Conservation (phyloP, 2,113 vertebrate species). For the Heloderma charlesbogerti region DNA sequence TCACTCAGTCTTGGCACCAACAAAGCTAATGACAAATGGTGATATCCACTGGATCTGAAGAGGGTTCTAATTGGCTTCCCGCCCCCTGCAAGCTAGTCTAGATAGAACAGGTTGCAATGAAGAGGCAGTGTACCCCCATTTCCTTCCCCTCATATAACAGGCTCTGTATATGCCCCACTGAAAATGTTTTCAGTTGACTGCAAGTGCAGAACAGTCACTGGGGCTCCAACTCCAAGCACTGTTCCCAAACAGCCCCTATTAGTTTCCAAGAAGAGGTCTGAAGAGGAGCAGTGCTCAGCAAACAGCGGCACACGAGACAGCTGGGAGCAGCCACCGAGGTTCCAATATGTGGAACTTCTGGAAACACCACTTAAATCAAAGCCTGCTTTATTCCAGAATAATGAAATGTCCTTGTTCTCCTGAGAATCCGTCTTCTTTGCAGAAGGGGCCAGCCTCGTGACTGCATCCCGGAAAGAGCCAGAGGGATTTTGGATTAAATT, state of each 20-base stretch:
- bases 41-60: not conserved
- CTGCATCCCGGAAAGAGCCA: slow-evolving; percentile 40
- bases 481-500: slow-evolving; percentile 66
- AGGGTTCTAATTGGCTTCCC: not conserved
- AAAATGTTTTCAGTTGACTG: slow-evolving; percentile 45
- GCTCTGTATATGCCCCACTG: slow-evolving; percentile 64
- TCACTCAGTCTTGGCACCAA: not conserved
- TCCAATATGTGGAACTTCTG: slow-evolving; percentile 46
- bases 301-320: not conserved
- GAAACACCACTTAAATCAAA: slow-evolving; percentile 43
- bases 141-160: slow-evolving; percentile 19
- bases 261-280: not conserved
- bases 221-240: not conserved
- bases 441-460: slow-evolving; percentile 44
- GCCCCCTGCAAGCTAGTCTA: slow-evolving; percentile 11
- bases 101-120: slow-evolving; percentile 63
- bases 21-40: not conserved
- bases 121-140: not conserved
- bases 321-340: slow-evolving; percentile 32
- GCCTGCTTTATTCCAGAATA: slow-evolving; percentile 48
- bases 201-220: slow-evolving; percentile 39
- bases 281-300: not conserved
- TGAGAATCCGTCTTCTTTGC: not conserved
- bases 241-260: no score
- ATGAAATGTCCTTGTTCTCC: slow-evolving; percentile 38